Base-by-base conservation (phyloP, 2,888 invertebrate species). In the Euproctis similis region DNA sequence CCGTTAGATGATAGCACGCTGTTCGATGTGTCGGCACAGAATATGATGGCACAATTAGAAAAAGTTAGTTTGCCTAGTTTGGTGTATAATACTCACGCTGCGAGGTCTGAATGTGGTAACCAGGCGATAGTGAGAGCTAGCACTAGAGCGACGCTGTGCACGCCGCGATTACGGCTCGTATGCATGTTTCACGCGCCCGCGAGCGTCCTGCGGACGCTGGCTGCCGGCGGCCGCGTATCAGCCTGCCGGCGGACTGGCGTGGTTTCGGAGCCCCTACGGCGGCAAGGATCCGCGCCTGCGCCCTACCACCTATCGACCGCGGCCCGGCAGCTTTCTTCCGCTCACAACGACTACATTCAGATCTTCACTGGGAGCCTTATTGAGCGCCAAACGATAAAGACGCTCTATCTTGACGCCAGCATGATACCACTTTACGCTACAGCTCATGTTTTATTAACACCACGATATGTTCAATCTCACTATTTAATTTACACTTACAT, bases 221-320 rank as follows among this genome's bases (percentile, higher is more conserved):
- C 68, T 69, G 68, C 67, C 72, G 75, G 71, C 80, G 66, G 68
- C 66, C 71, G 72, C 74, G 74, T 64, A 45, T 51, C 57, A 59
- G 63, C 59, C 75, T 56, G 66, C 64, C 74, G 77, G 74, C 67
- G 62, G 63, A 78, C 77, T 72, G 67, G 49, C 64, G 63, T 53
- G 46, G 42, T 57, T 55, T 52, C 44, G 34, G 46, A 46, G 48
- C 47, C 54, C 48, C 59, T 46, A 44, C 41, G 54, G 53, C 60
- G 53, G 53, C 54, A 46, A 51, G 39, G 48, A 30, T 54, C 55
- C 68, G 66, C 75, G 77, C 76, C 48, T 71, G 76, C 77, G 76
- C 75, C 46, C 53, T 30, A 17, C 18, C 34, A 48, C 36, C 62
- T 70, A 76, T 77, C 77, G 78, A 77, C 76, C 77, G 75, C 54